phyloP scores from a whole-genome alignment of 2,113 vertebrate species.

The Microcebus lehilahytsara region DNA sequence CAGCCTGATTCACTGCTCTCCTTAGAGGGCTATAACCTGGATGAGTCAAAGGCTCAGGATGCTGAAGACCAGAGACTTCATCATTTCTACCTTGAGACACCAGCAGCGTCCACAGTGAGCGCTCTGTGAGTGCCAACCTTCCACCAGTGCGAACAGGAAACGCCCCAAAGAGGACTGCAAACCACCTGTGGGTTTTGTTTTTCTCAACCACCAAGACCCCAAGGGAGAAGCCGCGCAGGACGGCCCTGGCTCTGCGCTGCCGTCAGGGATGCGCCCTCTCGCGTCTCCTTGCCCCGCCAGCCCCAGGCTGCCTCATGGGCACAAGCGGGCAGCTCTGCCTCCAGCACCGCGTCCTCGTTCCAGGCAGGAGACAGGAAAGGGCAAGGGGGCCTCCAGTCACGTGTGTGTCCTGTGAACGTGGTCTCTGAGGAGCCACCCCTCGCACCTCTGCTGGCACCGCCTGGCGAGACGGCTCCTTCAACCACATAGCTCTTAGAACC shows the following conservation, averaged over 20 bases:
- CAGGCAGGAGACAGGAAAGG: neutral
- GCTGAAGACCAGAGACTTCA: too few relatives aligned
- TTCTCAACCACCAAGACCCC: neutral
- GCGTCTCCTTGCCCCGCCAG: rapidly evolving
- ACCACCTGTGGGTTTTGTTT: rapidly evolving
- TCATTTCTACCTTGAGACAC: neutral
- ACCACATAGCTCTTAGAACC: rapidly evolving
- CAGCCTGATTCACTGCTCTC: neutral
- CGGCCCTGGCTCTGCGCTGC: rapidly evolving
- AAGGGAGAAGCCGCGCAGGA: neutral
- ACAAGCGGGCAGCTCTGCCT: rapidly evolving
- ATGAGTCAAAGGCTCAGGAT: too few relatives aligned
- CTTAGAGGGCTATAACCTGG: neutral
- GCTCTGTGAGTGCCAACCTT: rapidly evolving
- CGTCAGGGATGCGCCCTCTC: rapidly evolving
- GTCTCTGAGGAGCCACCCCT: neutral
- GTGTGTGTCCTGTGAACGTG: rapidly evolving
- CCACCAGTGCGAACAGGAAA: rapidly evolving
- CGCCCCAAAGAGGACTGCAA: neutral
- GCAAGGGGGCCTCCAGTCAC: too few relatives aligned
- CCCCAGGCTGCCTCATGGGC: neutral
- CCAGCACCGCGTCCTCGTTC: neutral
- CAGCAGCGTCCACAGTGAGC: rapidly evolving
- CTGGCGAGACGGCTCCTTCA: neutral
- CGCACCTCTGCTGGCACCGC: too few relatives aligned